Conservation (phyloP, 2,888 invertebrate genomes). For the Lasioglossum figueresi region DNA sequence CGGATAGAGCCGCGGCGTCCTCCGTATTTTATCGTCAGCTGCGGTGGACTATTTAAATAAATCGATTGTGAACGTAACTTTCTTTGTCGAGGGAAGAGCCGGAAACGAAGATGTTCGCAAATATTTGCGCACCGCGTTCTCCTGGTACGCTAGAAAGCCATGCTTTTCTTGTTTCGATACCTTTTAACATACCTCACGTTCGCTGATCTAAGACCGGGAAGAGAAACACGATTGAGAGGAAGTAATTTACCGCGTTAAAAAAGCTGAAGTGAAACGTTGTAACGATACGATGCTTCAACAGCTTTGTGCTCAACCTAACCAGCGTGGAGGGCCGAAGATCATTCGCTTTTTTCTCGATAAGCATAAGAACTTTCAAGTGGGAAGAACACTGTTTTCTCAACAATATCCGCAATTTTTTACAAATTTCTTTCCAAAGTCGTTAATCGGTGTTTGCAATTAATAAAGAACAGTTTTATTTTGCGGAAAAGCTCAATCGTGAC, state of each 20-base stretch:
- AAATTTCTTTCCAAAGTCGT: neutral
- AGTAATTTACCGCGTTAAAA: constrained; percentile 39
- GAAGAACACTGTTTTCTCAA: neutral
- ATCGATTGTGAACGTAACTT: constrained; percentile 1
- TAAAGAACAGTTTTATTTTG: no score
- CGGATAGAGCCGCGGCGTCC: constrained; percentile 49
- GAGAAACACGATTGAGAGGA: constrained; percentile 31
- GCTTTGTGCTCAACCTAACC: neutral
- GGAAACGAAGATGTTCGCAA: constrained; percentile 10
- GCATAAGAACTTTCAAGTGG: neutral
- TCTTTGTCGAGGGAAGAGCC: neutral
- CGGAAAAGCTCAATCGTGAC: neutral
- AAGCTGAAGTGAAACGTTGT: constrained; percentile 13
- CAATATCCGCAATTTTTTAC: neutral
- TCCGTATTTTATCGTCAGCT: constrained; percentile 47
- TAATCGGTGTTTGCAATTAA: no score
- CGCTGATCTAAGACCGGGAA: constrained; percentile 36
- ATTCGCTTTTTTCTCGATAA: neutral
- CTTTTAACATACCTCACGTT: constrained; percentile 12
- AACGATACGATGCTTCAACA: constrained; percentile 14
- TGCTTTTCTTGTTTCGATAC: constrained; percentile 17
- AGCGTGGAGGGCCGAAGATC: constrained; percentile 13
- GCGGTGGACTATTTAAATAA: neutral
- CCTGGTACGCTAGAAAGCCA: neutral
- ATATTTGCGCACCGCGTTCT: constrained; percentile 6